Conservation (phyloP, 2,888 invertebrate genomes). For the Lasioglossum oenotherae region DNA sequence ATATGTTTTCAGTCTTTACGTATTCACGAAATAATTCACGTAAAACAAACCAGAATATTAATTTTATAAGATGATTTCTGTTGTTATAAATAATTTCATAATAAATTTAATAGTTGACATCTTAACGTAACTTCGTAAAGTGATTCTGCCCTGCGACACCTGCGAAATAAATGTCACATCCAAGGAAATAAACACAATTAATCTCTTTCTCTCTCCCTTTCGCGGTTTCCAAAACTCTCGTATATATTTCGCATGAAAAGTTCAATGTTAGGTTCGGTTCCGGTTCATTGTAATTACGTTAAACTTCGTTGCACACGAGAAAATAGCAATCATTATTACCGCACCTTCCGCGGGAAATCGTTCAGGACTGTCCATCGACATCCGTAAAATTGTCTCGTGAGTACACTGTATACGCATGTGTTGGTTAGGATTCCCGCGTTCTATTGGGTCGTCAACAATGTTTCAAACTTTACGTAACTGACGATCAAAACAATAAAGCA, state of each 20-base stretch:
- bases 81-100: too few relatives aligned
- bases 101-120: too few relatives aligned
- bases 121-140: neutral
- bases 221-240: neutral
- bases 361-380: neutral
- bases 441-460: neutral
- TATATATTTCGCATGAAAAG: slow-evolving; percentile 24
- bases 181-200: neutral
- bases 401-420: neutral
- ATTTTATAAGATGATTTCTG: too few relatives aligned
- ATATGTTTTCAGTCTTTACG: too few relatives aligned
- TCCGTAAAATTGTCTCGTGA: neutral
- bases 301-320: slow-evolving; percentile 48
- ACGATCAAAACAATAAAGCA: neutral
- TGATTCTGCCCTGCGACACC: neutral
- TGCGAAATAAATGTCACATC: slow-evolving; percentile 4
- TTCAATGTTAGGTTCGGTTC: slow-evolving; percentile 47
- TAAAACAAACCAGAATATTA: too few relatives aligned
- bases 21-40: too few relatives aligned
- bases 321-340: slow-evolving; percentile 57
- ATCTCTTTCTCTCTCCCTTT: neutral
- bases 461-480: neutral
- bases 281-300: slow-evolving; percentile 40
- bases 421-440: neutral
- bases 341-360: slow-evolving; percentile 46